phyloP scores from a whole-genome alignment of 2,113 vertebrate species.

The Triplophysa siluroides region DNA sequence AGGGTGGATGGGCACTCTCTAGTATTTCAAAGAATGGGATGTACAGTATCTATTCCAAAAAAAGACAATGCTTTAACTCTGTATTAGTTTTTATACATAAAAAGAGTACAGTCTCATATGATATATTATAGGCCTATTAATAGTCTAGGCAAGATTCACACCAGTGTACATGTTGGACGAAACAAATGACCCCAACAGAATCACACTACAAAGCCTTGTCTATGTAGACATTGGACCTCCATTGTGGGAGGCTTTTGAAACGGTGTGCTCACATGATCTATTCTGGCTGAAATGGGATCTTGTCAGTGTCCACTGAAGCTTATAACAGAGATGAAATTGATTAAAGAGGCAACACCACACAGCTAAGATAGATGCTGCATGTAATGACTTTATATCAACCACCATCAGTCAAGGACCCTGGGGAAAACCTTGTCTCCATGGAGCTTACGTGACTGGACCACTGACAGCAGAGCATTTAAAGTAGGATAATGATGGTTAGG shows the following conservation, averaged over 20 bases:
- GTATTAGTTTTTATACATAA: neutral
- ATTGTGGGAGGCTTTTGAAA: conserved; percentile 26
- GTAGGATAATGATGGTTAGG: conserved; percentile 27
- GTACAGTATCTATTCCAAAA: neutral
- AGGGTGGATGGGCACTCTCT: neutral
- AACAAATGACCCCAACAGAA: conserved; percentile 3
- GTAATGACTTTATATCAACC: conserved; percentile 57
- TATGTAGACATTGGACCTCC: neutral
- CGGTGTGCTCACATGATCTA: conserved; percentile 1
- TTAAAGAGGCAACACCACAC: conserved; percentile 39
- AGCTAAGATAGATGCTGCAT: conserved; percentile 54
- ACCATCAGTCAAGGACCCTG: conserved; percentile 56
- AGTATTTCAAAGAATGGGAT: neutral
- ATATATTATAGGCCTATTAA: neutral
- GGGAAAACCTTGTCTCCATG: conserved; percentile 50
- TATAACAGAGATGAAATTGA: conserved; percentile 38
- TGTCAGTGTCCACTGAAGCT: conserved; percentile 26
- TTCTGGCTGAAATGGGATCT: conserved; percentile 33
- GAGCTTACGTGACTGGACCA: conserved; percentile 39
- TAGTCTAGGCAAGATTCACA: conserved; percentile 7
- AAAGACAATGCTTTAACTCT: neutral
- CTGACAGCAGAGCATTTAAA: conserved; percentile 44
- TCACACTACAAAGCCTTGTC: neutral
- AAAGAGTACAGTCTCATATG: too few species aligned
- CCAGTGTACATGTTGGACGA: neutral